These are phyloP conservation scores for Notiomystis cincta DNA, from an alignment of 2,113 vertebrate species.

Conservation along the genomic window DNA sequence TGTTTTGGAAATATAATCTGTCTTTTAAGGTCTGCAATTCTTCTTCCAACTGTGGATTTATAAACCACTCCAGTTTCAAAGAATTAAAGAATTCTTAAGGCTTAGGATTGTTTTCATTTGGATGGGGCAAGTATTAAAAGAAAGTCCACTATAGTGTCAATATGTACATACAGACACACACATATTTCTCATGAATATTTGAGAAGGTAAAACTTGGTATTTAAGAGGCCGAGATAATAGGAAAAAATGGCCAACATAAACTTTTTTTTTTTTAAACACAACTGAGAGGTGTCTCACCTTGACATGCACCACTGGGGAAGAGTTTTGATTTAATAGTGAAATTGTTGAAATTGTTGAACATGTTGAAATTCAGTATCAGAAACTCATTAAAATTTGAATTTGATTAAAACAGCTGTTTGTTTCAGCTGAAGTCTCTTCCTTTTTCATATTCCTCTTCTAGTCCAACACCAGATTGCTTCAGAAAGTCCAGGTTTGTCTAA, in stretches of 20 bases:
- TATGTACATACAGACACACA: rapidly evolving
- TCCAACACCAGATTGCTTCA: not conserved
- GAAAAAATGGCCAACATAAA: not conserved
- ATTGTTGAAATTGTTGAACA: too few relatives aligned
- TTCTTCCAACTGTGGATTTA: not conserved
- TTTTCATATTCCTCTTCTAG: not conserved
- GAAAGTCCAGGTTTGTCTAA: not conserved
- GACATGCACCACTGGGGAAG: not conserved
- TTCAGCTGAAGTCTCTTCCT: not conserved
- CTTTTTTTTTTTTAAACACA: not conserved
- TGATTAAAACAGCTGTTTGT: not conserved
- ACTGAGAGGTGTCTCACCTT: not conserved
- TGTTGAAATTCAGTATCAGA: not conserved
- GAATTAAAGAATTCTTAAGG: not conserved
- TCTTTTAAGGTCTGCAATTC: not conserved
- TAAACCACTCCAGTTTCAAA: not conserved
- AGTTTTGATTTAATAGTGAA: not conserved
- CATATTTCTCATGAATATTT: not conserved
- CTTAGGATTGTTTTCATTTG: not conserved
- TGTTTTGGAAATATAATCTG: slow-evolving; percentile 31
- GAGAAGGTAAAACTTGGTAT: not conserved
- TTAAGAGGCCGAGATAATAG: not conserved
- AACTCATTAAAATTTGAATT: not conserved
- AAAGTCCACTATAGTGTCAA: not conserved
- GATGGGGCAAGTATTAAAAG: not conserved